Percentiles rank a stretch among this genome's conserved stretches.
Conservation (phyloP, 2,888 invertebrate species). For the Tanypteryx hageni region DNA sequence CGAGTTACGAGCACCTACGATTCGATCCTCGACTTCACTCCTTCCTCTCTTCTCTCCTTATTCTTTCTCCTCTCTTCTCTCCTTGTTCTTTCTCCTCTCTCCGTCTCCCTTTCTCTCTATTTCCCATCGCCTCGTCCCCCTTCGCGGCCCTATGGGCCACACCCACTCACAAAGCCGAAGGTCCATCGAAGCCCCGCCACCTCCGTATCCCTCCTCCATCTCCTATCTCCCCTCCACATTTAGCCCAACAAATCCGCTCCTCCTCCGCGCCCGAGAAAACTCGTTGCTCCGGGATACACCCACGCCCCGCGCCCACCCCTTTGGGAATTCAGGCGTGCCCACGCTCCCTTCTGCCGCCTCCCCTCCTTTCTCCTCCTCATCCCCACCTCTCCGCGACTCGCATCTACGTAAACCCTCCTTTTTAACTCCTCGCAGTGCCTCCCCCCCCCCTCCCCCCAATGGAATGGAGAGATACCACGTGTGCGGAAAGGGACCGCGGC, state of each 20-base stretch:
- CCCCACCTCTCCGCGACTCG: background rate
- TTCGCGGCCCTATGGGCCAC: background rate
- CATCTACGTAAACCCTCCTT: background rate
- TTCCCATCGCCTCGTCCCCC: background rate
- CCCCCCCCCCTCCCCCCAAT: background rate
- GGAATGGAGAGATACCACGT: conserved; percentile 1
- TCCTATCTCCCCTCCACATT: background rate
- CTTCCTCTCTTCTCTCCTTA: background rate
- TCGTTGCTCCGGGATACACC: conserved; percentile 44
- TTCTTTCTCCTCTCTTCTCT: background rate
- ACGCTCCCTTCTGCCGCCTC: background rate
- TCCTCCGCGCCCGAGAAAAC: conserved; percentile 44
- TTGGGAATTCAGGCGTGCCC: conserved; percentile 40
- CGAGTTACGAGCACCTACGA: conserved; percentile 51
- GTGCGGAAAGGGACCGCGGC: conserved; percentile 6
- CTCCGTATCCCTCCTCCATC: background rate
- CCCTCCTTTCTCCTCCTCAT: background rate
- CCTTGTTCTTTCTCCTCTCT: background rate
- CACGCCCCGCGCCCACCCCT: conserved; percentile 55
- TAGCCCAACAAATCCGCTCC: conserved; percentile 31
- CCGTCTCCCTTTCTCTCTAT: background rate
- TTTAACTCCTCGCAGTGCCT: background rate
- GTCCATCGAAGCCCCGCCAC: background rate
- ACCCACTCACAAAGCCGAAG: background rate
- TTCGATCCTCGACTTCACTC: background rate